phyloP scores from a whole-genome alignment of 2,797 vertebrate species.

The Schizopygopsis malacanthus region DNA sequence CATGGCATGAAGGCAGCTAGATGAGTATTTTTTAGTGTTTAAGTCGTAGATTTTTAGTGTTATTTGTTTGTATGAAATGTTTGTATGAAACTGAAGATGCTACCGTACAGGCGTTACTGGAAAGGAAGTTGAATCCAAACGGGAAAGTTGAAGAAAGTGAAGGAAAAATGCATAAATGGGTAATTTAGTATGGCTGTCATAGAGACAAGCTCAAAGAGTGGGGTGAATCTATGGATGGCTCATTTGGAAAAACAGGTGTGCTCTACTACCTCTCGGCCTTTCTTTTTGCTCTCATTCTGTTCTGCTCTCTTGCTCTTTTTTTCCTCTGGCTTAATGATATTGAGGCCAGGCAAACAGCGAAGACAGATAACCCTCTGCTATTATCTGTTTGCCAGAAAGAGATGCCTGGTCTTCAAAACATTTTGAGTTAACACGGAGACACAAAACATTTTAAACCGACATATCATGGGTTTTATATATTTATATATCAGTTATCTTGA shows the following conservation, averaged over 20 bases:
- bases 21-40: no score
- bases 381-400: conserved; percentile 41
- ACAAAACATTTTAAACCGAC: neutral
- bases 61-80: no score
- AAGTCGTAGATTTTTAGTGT: no score
- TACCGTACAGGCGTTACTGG: neutral
- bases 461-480: neutral
- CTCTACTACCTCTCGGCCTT: conserved; percentile 14
- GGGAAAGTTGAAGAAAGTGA: neutral
- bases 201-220: neutral
- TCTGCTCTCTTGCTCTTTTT: neutral
- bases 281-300: conserved; percentile 13
- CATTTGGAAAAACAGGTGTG: conserved; percentile 45
- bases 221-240: conserved; percentile 27
- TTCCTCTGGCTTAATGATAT: conserved; percentile 43
- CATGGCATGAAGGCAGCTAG: no score
- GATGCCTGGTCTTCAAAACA: neutral
- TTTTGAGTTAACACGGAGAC: neutral
- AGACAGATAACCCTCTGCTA: conserved; percentile 38
- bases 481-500: neutral
- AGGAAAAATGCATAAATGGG: neutral
- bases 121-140: neutral
- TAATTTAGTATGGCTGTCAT: neutral
- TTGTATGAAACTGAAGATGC: no score
- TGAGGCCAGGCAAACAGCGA: neutral